Conservation (phyloP, 2,888 invertebrate genomes). For the Chrysodeixis includens region DNA sequence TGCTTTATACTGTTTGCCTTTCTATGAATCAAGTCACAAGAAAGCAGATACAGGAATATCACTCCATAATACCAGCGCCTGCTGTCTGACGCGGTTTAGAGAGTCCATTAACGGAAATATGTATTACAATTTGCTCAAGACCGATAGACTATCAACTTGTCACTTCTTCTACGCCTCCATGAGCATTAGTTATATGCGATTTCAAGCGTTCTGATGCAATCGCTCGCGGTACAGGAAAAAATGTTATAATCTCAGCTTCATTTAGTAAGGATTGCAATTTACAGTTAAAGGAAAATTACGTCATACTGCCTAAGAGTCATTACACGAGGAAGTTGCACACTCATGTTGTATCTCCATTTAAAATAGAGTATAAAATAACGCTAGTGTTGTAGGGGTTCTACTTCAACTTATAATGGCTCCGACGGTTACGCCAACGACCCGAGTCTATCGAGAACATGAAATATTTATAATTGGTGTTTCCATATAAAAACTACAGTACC, state of each 20-base stretch:
- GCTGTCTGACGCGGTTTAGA: slow-evolving; percentile 16
- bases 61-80: slow-evolving; percentile 13
- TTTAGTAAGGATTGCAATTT: slow-evolving; percentile 22
- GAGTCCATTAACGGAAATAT: slow-evolving; percentile 20
- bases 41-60: slow-evolving; percentile 16
- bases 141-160: slow-evolving; percentile 12
- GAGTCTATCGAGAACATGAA: slow-evolving; percentile 23
- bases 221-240: slow-evolving; percentile 21
- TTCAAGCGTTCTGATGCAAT: slow-evolving; percentile 28
- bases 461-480: slow-evolving; percentile 37
- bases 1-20: slow-evolving; percentile 25
- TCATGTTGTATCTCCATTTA: slow-evolving; percentile 18
- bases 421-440: slow-evolving; percentile 29
- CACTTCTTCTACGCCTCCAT: slow-evolving; percentile 21
- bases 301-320: slow-evolving; percentile 31
- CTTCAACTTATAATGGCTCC: slow-evolving; percentile 17
- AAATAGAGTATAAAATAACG: slow-evolving; percentile 3
- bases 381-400: neutral
- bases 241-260: slow-evolving; percentile 19
- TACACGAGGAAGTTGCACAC: slow-evolving; percentile 18
- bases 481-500: slow-evolving; percentile 34
- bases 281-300: slow-evolving; percentile 51
- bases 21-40: slow-evolving; percentile 24
- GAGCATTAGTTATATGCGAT: slow-evolving; percentile 12
- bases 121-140: slow-evolving; percentile 13